Base-by-base conservation (phyloP, 2,797 vertebrate genomes). In the Eleutherodactylus coqui region DNA sequence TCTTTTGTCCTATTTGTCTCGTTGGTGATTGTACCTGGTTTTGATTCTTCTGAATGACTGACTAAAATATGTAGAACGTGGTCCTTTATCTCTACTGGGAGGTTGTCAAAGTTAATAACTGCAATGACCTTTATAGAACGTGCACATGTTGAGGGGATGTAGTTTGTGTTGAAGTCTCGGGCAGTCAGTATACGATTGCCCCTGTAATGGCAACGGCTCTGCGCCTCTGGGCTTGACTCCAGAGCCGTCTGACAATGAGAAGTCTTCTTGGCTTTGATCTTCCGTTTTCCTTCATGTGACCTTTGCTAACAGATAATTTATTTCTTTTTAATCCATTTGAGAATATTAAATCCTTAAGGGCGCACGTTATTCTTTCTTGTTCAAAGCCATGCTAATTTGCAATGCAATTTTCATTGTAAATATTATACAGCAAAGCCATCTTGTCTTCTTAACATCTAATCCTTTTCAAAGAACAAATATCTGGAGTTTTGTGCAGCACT, bases 341-440 rank as follows among this genome's bases (percentile, higher is more conserved):
- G 86, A 79, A 76, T 87, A 84, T 85, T 73, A 80, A 87, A 80
- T 87, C 82, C 86, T 87, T 87, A 84, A 87, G 86, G 86, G 82
- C 51, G 69, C 29, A 53, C 34, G 55, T 81, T 84, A 53, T 58
- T 87, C 86, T 83, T 75, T 84, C 77, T 80, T 84, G 86, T 87
- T 87, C 86, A 87, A 87, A 87, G 86, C 86, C 55, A 84, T 87
- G 86, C 82, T 84, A 87, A 87, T 87, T 87, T 75, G n/a, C 70
- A 75, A 34, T 84, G 86, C 86, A 87, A 81, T 85, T 87, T 84
- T 85, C 75, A 84, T 85, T 87, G 82, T 84, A 84, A 87, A 87
- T 76, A 84, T 87, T 80, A 83, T 79, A 76, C 76, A 73, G 82
- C 70, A 55, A 36, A 83, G 75, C 75, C 75, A 79, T 78, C 75